These are phyloP conservation scores for Molorchus minor DNA, from an alignment of 2,888 invertebrate genomes.

Conservation along the genomic window DNA sequence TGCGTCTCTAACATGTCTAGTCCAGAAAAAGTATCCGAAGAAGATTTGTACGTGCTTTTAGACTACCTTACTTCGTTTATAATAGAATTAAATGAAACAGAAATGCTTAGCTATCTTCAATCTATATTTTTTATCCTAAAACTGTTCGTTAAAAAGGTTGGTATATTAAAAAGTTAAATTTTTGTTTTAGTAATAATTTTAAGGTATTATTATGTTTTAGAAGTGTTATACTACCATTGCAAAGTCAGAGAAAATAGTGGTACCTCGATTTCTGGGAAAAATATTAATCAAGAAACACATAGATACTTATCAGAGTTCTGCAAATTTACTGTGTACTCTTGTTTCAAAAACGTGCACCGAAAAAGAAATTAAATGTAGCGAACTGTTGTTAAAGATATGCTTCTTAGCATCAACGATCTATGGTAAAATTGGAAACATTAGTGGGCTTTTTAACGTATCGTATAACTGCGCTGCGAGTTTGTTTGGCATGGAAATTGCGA, in stretches of 20 bases:
- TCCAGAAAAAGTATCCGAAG: slow-evolving; percentile 24
- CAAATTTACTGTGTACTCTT: slow-evolving; percentile 27
- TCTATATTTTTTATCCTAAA: slow-evolving; percentile 30
- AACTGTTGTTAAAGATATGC: slow-evolving; percentile 18
- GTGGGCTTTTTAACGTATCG: slow-evolving; percentile 15
- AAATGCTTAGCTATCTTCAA: slow-evolving; percentile 26
- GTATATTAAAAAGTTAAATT: not conserved
- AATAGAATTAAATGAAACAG: slow-evolving; percentile 26
- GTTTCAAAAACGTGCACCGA: slow-evolving; percentile 8
- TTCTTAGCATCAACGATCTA: slow-evolving; percentile 21
- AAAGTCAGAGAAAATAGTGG: slow-evolving; percentile 22
- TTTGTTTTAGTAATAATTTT: not conserved
- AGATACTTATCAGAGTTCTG: slow-evolving; percentile 20
- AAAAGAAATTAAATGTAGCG: slow-evolving; percentile 6
- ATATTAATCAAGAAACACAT: slow-evolving; percentile 17
- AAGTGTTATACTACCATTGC: slow-evolving; percentile 15
- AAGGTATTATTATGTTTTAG: slow-evolving; percentile 13
- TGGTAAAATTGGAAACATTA: slow-evolving; percentile 10
- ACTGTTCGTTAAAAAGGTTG: slow-evolving; percentile 27
- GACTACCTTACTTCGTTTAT: slow-evolving; percentile 16
- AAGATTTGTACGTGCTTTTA: slow-evolving; percentile 23
- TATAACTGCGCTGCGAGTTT: slow-evolving; percentile 25
- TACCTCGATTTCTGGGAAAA: slow-evolving; percentile 16
- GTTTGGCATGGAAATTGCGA: slow-evolving; percentile 5
- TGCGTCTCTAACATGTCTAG: slow-evolving; percentile 9